Evolutionary conservation across 1,140 invertebrate species (phyloP), one percentile per base, ranked within the genome.

Genomic region (Diachasma alloeum): DNA sequence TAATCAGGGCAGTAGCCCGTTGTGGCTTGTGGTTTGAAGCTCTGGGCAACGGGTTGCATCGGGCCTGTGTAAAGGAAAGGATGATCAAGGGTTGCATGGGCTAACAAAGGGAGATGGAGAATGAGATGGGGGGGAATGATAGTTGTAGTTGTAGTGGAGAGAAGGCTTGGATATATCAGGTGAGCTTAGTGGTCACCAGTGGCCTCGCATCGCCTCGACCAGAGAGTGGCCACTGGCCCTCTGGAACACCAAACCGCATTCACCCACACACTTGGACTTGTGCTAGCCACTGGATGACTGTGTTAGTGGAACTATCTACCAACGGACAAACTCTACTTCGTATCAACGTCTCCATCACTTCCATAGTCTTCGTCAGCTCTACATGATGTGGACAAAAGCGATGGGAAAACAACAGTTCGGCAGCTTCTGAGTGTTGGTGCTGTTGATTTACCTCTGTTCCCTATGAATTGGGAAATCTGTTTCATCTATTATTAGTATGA

Each of bases 1-100:
- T 89, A 90, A 90, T 90, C 89, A 90, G 89, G 87, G 87, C 87
- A 88, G 87, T 89, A 89, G 87, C 85, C 84, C 87, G 87, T 87
- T 88, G 88, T 81, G 89, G 89, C 83, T 89, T 90, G 88, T 82
- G 88, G 88, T 88, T 85, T 81, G 75, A 84, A 85, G 83, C 71
- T 78, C 83, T 79, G 82, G 83, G 39, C 82, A 84, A 81, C 79
- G 79, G 80, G 82, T 82, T 80, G 82, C 78, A 75, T 67, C 75
- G 80, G 15, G 39, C 79, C 81, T 83, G 82, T 84, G 87, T 80
- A 88, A 88, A 89, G 87, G 85, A 89, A 87, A 88, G 84, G 84
- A 82, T 82, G 81, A 74, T 59, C 66, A 31, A 31, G 59, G 78
- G 71, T 63, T 72, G 66, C 59, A 56, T 59, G 56, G 44, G 8